Evolutionary conservation across 2,113 vertebrate genomes (phyloP), one percentile per base, ranked within the genome.

Genomic region (Poecilia latipinna): DNA sequence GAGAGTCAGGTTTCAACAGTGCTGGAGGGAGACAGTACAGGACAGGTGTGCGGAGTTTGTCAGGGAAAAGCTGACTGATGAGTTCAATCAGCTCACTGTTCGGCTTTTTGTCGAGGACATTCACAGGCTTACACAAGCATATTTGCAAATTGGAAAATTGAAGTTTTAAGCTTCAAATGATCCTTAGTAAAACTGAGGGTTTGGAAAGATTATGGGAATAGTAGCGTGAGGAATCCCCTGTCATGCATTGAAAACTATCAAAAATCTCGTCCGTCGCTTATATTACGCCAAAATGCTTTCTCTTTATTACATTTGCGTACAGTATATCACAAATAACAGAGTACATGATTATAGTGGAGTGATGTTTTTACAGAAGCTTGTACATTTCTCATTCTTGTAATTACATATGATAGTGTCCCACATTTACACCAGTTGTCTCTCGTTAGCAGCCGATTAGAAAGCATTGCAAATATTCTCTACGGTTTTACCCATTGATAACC

Each of bases 331-430:
- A 83, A 76, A 75, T 66, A 42, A 79, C 67, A 77, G 77, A 71
- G 84, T 85, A 88, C 74, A 88, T 82, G 86, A 87, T 90, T 83
- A 88, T 84, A 90, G 65, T 87, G 88, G 90, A 93, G 90, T 93
- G 89, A 87, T 72, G 33, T 51, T 10, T 51, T 51, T 82, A 85
- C 85, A 79, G 57, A 81, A 71, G 68, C 68, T 68, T 60, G 51
- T 84, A 86, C 84, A 79, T 66, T 78, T 82, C 54, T 73, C 35
- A 63, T 74, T 75, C 63, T 29, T 48, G 39, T 72, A 82, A 77
- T 79, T 77, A 82, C 72, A 79, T 51, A 67, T 73, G 70, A 26
- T 24, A 13, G 26, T 74, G 65, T 57, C 51, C 31, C 80, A 86
- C 74, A 71, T 84, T 85, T 75, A 79, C 70, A 82, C 64, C 54